Base-by-base conservation (phyloP, 1,140 invertebrate genomes). In the Drosophila albomicans region DNA sequence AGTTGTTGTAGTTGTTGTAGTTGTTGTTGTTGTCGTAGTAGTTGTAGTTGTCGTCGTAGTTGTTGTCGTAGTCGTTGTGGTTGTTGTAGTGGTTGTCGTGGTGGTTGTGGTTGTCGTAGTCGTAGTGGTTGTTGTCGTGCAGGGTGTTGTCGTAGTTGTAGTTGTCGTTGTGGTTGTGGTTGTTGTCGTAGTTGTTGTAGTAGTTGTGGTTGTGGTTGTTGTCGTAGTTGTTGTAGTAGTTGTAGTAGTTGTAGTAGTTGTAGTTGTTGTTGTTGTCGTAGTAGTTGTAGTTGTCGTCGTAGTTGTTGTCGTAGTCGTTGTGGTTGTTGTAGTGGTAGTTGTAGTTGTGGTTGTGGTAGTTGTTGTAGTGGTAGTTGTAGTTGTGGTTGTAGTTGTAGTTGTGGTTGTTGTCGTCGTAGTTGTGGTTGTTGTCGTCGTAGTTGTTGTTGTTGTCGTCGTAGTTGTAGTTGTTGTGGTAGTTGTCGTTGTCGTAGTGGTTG, bases 171-270 rank as follows among this genome's bases (percentile, higher is more conserved):
- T 46, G 0, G 49, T 45, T 1, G 63, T 45, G n/a, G n/a, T n/a
- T n/a, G n/a, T n/a, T n/a, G n/a, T n/a, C n/a, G n/a, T n/a, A n/a
- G n/a, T n/a, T 3, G 63, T 54, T 1, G 63, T 54, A 2, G 63
- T 65, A 0, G 35, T 46, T 8, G 63, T 52, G 0, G 62, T 63
- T 0, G 46, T 49, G 0, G 41, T 38, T 0, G 59, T 57, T 46
- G 68, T 46, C 1, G 43, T 62, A 4, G 41, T 70, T 5, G 52
- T 65, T n/a, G n/a, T n/a, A n/a, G n/a, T n/a, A n/a, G n/a, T n/a
- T n/a, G n/a, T n/a, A 8, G 45, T 59, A 1, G 43, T 35, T 1
- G 56, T 11, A 3, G 28, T 35, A 0, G 62, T 58, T 5, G 63
- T 15, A 1, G 71, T 10, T 3, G 65, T 49, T 8, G 46, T 61